These are phyloP conservation scores for Channallabes apus DNA, from an alignment of 2,797 vertebrate species.

Conservation along the genomic window DNA sequence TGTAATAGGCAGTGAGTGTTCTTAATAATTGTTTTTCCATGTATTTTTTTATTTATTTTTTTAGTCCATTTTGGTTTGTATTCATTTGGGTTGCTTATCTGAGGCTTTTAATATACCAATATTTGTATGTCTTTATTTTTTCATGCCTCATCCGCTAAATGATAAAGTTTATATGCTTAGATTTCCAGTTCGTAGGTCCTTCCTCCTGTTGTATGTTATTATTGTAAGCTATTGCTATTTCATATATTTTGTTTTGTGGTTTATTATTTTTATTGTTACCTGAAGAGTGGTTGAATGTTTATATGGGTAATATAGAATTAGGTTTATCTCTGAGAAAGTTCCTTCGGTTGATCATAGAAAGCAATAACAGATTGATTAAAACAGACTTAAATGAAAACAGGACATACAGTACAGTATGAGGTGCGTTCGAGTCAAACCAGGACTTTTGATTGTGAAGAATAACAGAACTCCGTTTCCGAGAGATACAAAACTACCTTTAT, in stretches of 20 bases:
- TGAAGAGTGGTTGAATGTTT: neutral
- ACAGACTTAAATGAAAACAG: too few species aligned
- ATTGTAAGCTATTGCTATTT: neutral
- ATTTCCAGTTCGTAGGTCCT: neutral
- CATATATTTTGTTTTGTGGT: too few species aligned
- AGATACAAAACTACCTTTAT: too few species aligned
- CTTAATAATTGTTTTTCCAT: neutral
- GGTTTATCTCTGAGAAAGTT: too few species aligned
- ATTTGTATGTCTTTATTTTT: neutral
- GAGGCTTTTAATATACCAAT: neutral
- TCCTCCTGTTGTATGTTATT: neutral
- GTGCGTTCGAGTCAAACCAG: too few species aligned
- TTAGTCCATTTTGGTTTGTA: neutral
- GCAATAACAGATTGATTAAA: too few species aligned
- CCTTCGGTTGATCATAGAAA: too few species aligned
- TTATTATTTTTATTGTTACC: neutral
- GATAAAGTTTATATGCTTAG: neutral
- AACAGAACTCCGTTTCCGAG: too few species aligned
- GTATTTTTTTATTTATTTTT: neutral
- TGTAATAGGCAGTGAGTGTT: neutral
- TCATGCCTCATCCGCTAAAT: neutral
- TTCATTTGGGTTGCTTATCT: neutral
- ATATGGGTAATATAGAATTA: neutral
- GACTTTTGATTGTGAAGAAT: too few species aligned
- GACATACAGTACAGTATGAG: too few species aligned